Evolutionary conservation across 2,797 vertebrate genomes (phyloP), one percentile per base, ranked within the genome.

Genomic region (Acipenser ruthenus): DNA sequence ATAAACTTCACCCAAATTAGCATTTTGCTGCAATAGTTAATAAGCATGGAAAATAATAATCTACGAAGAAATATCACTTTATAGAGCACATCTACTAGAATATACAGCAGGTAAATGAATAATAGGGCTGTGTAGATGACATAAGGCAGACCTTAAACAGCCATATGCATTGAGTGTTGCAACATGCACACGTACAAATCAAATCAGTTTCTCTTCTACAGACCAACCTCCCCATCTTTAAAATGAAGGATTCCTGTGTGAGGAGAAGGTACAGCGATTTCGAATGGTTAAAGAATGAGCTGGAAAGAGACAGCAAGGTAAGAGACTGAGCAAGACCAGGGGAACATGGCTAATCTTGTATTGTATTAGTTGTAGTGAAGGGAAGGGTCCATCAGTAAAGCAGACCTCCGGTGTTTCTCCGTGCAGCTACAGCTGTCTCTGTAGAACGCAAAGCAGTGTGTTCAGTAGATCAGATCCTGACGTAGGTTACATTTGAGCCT

Each of bases 241-340:
- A 98, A 84, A 75, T 95, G 87, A 99, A 99, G 84, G 96, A 99
- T 66, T 99, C 95, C 0, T 93, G 91, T 67, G 96, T 99, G 75
- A 91, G 93, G 72, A 92, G 96, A 86, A 89, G 95, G 88, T 99
- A 99, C 85, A 99, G 96, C 2, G 96, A 98, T 82, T 99, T 99
- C 73, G 96, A 98, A 71, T 99, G 96, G 96, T 82, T 99, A 83
- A 99, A 99, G 85, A 98, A 95, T 78, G 96, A 99, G 82, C 84
- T 99, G 89, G 96, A 99, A 79, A 88, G 95, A 84, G 95, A 99
- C 89, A 99, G 95, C 84, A 99, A 99, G 95, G 96, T 96, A 81
- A 87, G 89, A 67, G 64, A 62, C 6, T 10, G 23, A 52, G 66
- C 62, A 15, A 18, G 67, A 37, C 23, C 23, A 37, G 23, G 12